phyloP scores from a whole-genome alignment of 2,888 invertebrate species.

The Campopleginae sp. region DNA sequence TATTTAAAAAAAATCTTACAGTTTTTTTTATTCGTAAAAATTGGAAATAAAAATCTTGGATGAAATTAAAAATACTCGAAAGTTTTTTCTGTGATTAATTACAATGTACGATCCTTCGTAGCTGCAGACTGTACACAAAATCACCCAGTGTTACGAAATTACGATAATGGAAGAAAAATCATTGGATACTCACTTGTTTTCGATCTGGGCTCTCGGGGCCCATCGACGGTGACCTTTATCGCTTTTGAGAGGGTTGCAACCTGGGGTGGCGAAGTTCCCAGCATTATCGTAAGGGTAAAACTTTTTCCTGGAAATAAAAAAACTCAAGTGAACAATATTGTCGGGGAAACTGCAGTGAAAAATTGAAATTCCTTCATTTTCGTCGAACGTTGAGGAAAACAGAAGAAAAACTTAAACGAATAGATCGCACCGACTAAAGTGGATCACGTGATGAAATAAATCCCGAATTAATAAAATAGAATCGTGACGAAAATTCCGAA shows the following conservation, averaged over 20 bases:
- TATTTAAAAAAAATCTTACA: neutral
- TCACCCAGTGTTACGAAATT: neutral
- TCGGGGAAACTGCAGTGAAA: constrained; percentile 13
- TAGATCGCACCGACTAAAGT: neutral
- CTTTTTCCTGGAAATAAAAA: constrained; percentile 81
- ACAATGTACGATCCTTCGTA: neutral
- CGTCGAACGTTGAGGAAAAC: neutral
- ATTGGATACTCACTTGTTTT: constrained; percentile 80
- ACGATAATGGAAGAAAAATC: neutral
- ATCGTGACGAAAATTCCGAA: neutral
- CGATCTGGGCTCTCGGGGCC: constrained; percentile 81
- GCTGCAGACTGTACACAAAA: neutral
- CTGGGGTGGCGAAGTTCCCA: constrained; percentile 83
- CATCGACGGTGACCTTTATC: constrained; percentile 82
- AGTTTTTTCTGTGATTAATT: neutral
- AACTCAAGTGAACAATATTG: constrained; percentile 32
- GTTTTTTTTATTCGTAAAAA: neutral
- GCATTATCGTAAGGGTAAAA: constrained; percentile 83
- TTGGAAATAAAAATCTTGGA: neutral
- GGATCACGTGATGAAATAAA: neutral
- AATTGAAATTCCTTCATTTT: neutral
- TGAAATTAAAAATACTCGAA: neutral
- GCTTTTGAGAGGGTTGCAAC: constrained; percentile 81
- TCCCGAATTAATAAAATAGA: neutral
- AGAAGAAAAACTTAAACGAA: neutral